Conservation (phyloP, 2,113 vertebrate genomes). For the sheep (Ovis aries) region DNA sequence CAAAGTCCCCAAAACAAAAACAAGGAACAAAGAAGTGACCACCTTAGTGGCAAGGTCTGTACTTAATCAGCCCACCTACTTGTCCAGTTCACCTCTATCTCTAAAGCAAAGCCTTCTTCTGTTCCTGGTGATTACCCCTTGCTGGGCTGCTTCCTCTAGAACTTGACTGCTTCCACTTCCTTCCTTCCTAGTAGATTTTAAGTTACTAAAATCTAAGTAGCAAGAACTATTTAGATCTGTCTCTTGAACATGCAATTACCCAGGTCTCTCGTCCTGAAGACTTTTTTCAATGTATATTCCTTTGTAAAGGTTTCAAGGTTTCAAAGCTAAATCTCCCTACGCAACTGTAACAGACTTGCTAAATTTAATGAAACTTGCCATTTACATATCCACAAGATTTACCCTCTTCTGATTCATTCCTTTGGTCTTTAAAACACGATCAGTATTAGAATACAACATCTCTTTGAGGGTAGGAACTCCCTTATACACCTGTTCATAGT, state of each 20-base stretch:
- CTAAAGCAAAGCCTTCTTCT: background rate
- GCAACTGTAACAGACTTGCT: background rate
- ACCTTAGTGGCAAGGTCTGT: background rate
- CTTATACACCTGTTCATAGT: background rate
- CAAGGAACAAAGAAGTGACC: background rate
- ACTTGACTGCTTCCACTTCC: background rate
- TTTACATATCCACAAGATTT: background rate
- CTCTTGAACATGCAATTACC: background rate
- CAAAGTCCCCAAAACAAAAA: background rate
- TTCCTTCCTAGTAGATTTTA: background rate
- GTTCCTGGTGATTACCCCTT: background rate
- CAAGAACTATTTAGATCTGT: background rate
- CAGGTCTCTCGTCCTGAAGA: background rate
- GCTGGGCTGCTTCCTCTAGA: background rate
- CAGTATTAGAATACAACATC: background rate
- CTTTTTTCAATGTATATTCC: background rate
- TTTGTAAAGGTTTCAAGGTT: background rate
- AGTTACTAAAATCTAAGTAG: background rate
- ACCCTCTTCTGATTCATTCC: background rate
- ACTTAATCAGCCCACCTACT: background rate
- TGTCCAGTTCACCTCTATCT: background rate
- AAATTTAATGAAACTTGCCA: background rate
- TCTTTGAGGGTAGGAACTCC: background rate
- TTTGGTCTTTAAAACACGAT: background rate
- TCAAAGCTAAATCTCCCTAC: background rate